phyloP scores from a whole-genome alignment of 2,888 invertebrate genomes.

The Laothoe populi region DNA sequence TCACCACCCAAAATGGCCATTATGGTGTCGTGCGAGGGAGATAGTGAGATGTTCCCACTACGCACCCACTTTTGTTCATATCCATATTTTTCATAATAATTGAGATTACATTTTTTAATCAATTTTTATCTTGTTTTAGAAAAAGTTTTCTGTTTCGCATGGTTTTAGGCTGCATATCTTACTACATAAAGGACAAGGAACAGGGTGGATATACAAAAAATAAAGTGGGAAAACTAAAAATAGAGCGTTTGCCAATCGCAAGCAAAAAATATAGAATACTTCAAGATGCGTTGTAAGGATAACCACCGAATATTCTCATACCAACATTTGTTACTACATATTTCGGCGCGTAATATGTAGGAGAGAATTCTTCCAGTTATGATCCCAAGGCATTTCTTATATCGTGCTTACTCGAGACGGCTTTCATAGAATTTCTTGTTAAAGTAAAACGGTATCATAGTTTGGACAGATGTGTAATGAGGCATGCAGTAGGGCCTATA shows the following conservation, averaged over 20 bases:
- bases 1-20: no score
- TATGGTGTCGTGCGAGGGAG: no score
- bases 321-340: neutral
- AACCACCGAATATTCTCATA: neutral
- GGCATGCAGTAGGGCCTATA: no score
- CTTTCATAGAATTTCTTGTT: constrained; percentile 43
- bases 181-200: no score
- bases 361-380: constrained; percentile 26
- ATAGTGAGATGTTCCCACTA: no score
- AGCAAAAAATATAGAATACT: neutral
- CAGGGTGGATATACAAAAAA: neutral
- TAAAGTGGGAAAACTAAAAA: neutral
- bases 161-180: no score
- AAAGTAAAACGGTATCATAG: constrained; percentile 40
- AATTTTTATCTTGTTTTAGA: no score
- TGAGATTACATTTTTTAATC: no score
- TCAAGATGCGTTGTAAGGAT: neutral
- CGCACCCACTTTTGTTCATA: no score
- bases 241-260: neutral
- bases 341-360: constrained; percentile 7
- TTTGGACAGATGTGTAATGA: neutral
- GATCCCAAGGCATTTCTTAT: constrained; percentile 37
- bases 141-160: no score
- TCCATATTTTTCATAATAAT: no score
- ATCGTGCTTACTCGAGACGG: constrained; percentile 37